Conservation (phyloP, 1,140 invertebrate genomes). For the Rhagoletis zephyria region DNA sequence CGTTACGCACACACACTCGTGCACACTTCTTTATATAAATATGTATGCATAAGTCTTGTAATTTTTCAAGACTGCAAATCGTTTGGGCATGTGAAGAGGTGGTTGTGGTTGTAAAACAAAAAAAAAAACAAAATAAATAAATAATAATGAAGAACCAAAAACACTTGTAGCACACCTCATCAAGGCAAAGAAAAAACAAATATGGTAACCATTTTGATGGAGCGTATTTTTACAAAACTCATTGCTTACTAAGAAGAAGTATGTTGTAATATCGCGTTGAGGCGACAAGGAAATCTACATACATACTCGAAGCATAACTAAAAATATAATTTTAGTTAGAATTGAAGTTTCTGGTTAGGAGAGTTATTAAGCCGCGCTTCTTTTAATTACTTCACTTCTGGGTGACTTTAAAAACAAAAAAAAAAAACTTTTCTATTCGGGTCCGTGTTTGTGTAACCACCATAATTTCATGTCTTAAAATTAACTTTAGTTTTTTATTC, state of each 20-base stretch:
- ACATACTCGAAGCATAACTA: background rate
- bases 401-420: no score
- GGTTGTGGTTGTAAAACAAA: background rate
- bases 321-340: background rate
- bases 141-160: background rate
- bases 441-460: slow-evolving; percentile 2
- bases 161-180: slow-evolving; percentile 6
- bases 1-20: background rate
- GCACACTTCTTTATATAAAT: background rate
- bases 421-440: background rate
- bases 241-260: background rate
- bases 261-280: background rate
- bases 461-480: background rate
- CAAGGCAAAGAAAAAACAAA: background rate
- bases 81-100: background rate
- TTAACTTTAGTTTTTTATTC: background rate
- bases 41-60: background rate
- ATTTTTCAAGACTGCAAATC: slow-evolving; percentile 8
- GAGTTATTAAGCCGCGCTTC: background rate
- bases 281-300: background rate
- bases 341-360: background rate
- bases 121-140: background rate
- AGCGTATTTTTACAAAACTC: background rate
- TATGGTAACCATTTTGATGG: background rate
- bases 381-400: background rate